These are phyloP conservation scores for Junonia oenone DNA, from an alignment of 2,888 invertebrate genomes.

Conservation along the genomic window DNA sequence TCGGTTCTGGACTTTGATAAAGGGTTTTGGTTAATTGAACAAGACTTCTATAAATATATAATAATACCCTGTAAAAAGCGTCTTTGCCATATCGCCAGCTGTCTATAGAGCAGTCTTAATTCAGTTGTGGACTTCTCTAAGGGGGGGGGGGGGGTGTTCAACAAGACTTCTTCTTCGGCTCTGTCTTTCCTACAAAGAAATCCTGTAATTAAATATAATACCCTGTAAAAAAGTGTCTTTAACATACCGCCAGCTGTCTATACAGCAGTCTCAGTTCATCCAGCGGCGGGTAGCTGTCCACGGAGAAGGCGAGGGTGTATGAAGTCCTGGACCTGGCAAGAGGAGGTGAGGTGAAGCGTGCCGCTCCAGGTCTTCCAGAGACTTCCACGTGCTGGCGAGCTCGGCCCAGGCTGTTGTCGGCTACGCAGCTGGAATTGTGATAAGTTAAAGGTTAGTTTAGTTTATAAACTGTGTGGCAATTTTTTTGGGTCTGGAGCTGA, in stretches of 20 bases:
- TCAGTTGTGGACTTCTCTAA: no score
- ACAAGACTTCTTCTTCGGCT: no score
- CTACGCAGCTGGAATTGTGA: conserved; percentile 78
- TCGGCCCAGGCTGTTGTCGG: conserved; percentile 84
- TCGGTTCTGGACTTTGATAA: no score
- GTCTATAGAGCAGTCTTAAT: no score
- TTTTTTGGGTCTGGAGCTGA: no score
- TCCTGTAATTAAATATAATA: no score
- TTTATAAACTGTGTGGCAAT: background rate
- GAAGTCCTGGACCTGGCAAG: conserved; percentile 80
- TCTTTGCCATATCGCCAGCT: conserved; percentile 65
- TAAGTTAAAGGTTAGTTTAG: background rate
- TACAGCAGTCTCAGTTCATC: conserved; percentile 85
- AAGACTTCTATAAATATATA: no score
- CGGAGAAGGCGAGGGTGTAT: conserved; percentile 84
- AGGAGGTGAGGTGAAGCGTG: conserved; percentile 83
- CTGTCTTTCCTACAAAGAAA: no score
- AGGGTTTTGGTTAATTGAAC: no score
- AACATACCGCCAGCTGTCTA: conserved; percentile 82
- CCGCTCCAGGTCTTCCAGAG: conserved; percentile 84
- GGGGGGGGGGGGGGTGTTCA: no score
- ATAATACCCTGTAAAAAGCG: background rate
- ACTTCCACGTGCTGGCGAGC: conserved; percentile 85
- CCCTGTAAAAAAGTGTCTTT: background rate
- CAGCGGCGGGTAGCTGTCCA: conserved; percentile 86